Percentiles rank a stretch among this genome's conserved stretches.
Conservation (phyloP, 2,113 vertebrate genomes). For the Bambusicola thoracicus region DNA sequence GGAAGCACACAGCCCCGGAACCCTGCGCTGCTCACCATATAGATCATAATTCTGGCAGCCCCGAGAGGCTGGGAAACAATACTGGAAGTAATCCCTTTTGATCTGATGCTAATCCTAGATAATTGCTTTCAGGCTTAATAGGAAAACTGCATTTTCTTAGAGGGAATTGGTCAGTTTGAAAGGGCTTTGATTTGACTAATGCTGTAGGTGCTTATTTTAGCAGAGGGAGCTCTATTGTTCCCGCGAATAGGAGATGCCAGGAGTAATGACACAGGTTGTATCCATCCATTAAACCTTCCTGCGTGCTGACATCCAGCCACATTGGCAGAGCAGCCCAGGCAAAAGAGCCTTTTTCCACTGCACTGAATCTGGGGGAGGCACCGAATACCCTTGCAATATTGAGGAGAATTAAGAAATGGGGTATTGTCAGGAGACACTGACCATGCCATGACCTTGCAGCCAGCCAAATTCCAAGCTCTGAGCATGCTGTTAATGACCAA, state of each 20-base stretch:
- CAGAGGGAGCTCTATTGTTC: constrained; percentile 24
- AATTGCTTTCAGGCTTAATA: constrained; percentile 77
- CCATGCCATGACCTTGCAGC: background rate
- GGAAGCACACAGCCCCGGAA: background rate
- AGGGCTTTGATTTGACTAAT: background rate
- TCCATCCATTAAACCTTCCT: background rate
- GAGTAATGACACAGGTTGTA: background rate
- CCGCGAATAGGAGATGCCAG: background rate
- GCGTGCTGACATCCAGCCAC: background rate
- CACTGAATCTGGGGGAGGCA: fast-evolving
- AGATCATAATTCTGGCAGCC: constrained; percentile 59
- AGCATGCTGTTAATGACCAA: background rate
- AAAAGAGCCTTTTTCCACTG: background rate
- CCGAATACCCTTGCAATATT: fast-evolving
- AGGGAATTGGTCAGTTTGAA: constrained; percentile 31
- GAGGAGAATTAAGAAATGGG: background rate
- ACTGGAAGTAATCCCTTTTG: constrained; percentile 73
- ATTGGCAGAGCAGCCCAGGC: background rate
- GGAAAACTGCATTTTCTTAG: constrained; percentile 71
- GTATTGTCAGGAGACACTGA: fast-evolving
- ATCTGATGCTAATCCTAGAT: constrained; percentile 79
- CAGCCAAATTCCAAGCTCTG: background rate
- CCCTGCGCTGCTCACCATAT: background rate
- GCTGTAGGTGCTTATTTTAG: constrained; percentile 38
- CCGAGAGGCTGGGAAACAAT: constrained; percentile 72